These are phyloP conservation scores for Nymphalis polychloros DNA, from an alignment of 2,888 invertebrate genomes.

Conservation along the genomic window DNA sequence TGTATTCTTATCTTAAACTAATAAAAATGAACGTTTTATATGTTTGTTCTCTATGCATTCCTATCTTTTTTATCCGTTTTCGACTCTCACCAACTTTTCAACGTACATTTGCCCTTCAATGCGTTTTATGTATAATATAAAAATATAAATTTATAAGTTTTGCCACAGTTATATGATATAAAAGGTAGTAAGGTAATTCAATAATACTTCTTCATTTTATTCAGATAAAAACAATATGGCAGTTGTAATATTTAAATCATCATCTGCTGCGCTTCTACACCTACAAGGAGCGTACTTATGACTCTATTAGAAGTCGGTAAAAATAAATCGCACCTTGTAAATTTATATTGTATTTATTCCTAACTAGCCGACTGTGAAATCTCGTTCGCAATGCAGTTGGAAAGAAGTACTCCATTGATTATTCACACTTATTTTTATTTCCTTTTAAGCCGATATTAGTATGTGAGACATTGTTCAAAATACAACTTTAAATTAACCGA, in stretches of 20 bases:
- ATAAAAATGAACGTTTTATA: too few relatives aligned
- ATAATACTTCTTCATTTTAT: constrained; percentile 7
- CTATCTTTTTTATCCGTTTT: too few relatives aligned
- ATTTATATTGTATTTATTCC: constrained; percentile 39
- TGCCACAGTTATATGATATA: background rate
- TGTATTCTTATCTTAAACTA: too few relatives aligned
- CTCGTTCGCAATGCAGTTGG: constrained; percentile 58
- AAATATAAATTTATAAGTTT: too few relatives aligned
- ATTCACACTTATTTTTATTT: constrained; percentile 52
- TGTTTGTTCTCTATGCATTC: too few relatives aligned
- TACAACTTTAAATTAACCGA: background rate
- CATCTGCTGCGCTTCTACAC: constrained; percentile 47
- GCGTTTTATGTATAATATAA: too few relatives aligned
- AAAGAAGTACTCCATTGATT: constrained; percentile 62
- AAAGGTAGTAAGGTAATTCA: background rate
- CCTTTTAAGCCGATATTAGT: constrained; percentile 28
- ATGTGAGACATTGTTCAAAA: background rate
- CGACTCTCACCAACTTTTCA: too few relatives aligned
- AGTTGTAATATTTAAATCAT: constrained; percentile 59
- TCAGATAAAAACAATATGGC: constrained; percentile 20
- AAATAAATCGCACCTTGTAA: constrained; percentile 36
- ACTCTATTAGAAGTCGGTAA: constrained; percentile 47
- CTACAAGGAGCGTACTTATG: constrained; percentile 31
- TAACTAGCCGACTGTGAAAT: constrained; percentile 59
- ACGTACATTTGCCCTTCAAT: too few relatives aligned